Conservation (phyloP, 1,140 invertebrate species). For the Drosophila pachea region DNA sequence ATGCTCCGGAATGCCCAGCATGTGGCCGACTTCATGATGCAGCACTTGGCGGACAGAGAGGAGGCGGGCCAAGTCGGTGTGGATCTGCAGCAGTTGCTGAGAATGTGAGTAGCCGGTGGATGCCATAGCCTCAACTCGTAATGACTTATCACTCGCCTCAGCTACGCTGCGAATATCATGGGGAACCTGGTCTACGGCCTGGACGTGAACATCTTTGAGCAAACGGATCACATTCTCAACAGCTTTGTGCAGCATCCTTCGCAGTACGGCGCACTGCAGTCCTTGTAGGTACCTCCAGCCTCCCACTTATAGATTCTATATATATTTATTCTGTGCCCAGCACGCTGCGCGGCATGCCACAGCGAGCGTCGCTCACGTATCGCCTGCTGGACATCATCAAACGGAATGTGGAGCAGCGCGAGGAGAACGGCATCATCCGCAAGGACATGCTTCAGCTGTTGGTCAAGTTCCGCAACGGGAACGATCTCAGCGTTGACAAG, state of each 20-base stretch:
- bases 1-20: constrained; percentile 63
- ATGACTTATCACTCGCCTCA: constrained; percentile 1
- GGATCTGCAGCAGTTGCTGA: constrained; percentile 65
- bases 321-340: constrained; percentile 18
- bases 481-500: constrained; percentile 52
- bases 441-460: constrained; percentile 71
- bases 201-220: constrained; percentile 67
- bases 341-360: constrained; percentile 53
- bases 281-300: constrained; percentile 54
- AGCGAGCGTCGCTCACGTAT: constrained; percentile 64
- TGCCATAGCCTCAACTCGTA: neutral
- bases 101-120: constrained; percentile 49
- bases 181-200: constrained; percentile 69
- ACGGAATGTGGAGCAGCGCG: constrained; percentile 51
- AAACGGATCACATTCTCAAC: constrained; percentile 61
- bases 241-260: constrained; percentile 40
- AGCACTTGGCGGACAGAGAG: constrained; percentile 37
- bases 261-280: constrained; percentile 40
- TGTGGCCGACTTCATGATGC: constrained; percentile 55
- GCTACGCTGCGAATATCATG: constrained; percentile 67
- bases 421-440: constrained; percentile 58
- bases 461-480: constrained; percentile 69
- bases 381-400: constrained; percentile 63
- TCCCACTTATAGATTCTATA: neutral
- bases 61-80: constrained; percentile 16